Conservation (phyloP, 2,888 invertebrate genomes). For the Julus scandinavius region DNA sequence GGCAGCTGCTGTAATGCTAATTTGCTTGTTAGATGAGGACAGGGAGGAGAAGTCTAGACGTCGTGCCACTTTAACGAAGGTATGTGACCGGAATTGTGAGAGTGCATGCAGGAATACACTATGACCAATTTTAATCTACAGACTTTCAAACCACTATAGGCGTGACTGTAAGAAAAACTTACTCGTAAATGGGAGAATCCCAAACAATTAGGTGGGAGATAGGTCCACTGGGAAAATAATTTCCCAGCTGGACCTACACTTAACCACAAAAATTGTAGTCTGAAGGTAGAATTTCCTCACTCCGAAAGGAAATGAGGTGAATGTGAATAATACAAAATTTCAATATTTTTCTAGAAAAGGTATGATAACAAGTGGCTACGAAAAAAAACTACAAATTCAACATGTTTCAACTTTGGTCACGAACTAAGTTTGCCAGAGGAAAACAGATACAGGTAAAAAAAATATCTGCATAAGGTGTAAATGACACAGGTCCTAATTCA, state of each 20-base stretch:
- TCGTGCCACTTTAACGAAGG: neutral
- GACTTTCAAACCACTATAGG: no score
- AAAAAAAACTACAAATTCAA: neutral
- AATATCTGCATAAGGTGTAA: neutral
- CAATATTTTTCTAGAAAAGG: neutral
- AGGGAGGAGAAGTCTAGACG: neutral
- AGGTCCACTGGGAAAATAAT: no score
- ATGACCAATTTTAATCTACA: no score
- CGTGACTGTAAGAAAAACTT: no score
- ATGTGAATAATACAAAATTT: neutral
- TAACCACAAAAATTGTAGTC: no score
- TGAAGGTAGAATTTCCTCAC: no score
- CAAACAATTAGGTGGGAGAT: no score
- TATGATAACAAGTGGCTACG: neutral
- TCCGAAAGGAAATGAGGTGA: no score
- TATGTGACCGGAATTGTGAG: no score
- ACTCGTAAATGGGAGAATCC: no score
- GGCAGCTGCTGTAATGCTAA: constrained; percentile 4
- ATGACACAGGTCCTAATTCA: neutral
- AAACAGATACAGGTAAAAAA: neutral
- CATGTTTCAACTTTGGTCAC: constrained; percentile 7
- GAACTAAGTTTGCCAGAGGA: neutral
- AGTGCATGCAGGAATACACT: no score
- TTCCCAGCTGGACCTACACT: no score
- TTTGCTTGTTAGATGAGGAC: neutral